phyloP scores from a whole-genome alignment of 2,113 vertebrate species.

The Bufo bufo region DNA sequence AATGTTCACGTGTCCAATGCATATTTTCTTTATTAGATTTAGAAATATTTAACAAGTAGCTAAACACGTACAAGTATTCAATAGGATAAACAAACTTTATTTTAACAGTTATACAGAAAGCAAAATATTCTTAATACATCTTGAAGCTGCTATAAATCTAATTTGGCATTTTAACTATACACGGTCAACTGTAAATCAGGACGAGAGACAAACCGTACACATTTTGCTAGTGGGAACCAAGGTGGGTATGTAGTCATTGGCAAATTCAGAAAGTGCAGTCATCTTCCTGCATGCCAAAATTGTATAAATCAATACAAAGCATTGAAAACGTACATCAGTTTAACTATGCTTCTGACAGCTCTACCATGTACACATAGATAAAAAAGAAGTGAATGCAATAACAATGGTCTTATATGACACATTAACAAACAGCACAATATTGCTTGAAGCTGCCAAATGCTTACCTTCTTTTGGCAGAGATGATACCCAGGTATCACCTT shows the following conservation, averaged over 20 bases:
- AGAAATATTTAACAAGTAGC: not conserved
- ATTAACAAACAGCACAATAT: conserved; percentile 71
- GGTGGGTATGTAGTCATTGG: conserved; percentile 57
- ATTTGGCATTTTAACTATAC: conserved; percentile 78
- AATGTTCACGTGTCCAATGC: not conserved
- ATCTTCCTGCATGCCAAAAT: conserved; percentile 52
- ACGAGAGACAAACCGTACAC: conserved; percentile 66
- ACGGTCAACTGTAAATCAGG: conserved; percentile 70
- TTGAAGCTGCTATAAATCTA: conserved; percentile 86
- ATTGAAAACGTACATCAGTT: conserved; percentile 64
- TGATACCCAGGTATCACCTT: not conserved
- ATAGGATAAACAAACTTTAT: conserved; percentile 96
- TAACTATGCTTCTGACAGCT: conserved; percentile 68
- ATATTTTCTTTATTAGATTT: conserved; percentile 10
- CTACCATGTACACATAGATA: conserved; percentile 69
- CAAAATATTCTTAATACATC: conserved; percentile 81
- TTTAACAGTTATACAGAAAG: conserved; percentile 93
- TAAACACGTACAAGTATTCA: conserved; percentile 9
- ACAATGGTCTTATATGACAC: conserved; percentile 71
- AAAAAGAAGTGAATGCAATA: conserved; percentile 70
- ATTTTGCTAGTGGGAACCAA: conserved; percentile 65
- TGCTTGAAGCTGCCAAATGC: conserved; percentile 83
- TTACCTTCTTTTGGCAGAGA: conserved; percentile 26
- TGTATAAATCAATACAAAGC: conserved; percentile 61
- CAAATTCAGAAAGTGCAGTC: conserved; percentile 29